Evolutionary conservation across 2,888 invertebrate species (phyloP).

Genomic region (Parnassius apollo): DNA sequence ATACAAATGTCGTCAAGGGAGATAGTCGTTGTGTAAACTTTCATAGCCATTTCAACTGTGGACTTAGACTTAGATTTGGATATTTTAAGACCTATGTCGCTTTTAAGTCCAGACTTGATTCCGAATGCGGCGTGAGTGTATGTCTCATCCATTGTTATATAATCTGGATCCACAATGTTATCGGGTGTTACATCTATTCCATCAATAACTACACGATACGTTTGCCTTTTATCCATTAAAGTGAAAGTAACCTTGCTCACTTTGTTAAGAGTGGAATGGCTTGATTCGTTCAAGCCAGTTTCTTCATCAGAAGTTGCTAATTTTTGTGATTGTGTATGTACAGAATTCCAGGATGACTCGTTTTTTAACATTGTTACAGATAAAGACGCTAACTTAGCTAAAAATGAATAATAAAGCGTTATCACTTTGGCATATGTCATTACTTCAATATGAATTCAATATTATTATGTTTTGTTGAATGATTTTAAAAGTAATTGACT

Average conservation of each 20-base stretch:
- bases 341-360: background rate
- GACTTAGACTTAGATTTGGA: constrained; percentile 43
- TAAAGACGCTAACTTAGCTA: too few species aligned
- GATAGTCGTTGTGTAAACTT: constrained; percentile 71
- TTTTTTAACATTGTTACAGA: constrained; percentile 3
- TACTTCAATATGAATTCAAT: too few species aligned
- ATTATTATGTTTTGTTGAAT: too few species aligned
- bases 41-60: constrained; percentile 50
- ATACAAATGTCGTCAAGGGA: constrained; percentile 77
- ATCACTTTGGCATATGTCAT: too few species aligned
- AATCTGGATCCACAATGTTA: constrained; percentile 50
- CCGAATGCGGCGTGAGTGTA: constrained; percentile 65
- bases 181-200: constrained; percentile 60
- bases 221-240: constrained; percentile 56
- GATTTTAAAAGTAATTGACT: too few species aligned
- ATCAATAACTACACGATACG: constrained; percentile 48
- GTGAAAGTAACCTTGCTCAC: constrained; percentile 40
- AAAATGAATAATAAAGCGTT: too few species aligned
- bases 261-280: constrained; percentile 31
- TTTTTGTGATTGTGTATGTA: constrained; percentile 10
- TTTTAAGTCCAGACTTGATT: constrained; percentile 45
- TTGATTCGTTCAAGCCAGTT: constrained; percentile 35
- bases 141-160: constrained; percentile 55
- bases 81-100: constrained; percentile 45
- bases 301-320: constrained; percentile 26